phyloP scores from a whole-genome alignment of 2,113 vertebrate species.

The Brachyhypopomus gauderio region DNA sequence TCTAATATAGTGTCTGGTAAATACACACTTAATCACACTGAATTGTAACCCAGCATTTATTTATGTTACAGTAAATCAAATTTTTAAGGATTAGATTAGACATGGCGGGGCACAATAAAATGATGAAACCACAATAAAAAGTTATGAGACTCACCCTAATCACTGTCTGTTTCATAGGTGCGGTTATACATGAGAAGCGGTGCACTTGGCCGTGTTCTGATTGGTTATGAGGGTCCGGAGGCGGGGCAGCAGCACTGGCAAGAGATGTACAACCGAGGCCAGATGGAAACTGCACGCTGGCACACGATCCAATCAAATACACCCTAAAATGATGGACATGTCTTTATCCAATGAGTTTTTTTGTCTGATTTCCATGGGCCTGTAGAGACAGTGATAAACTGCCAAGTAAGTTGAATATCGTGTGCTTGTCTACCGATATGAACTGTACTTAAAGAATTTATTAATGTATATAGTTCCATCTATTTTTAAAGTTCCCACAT shows the following conservation, averaged over 20 bases:
- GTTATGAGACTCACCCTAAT: neutral
- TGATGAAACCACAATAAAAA: neutral
- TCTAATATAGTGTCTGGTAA: too few relatives aligned
- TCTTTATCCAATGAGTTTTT: neutral
- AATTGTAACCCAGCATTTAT: too few relatives aligned
- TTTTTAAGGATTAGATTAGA: too few relatives aligned
- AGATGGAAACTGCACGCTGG: conserved; percentile 77
- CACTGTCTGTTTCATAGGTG: conserved; percentile 63
- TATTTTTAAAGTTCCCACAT: conserved; percentile 26
- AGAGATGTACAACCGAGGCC: conserved; percentile 75
- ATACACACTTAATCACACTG: too few relatives aligned
- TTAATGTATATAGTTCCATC: conserved; percentile 8
- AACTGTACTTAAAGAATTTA: conserved; percentile 23
- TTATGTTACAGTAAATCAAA: too few relatives aligned
- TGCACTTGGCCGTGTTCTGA: conserved; percentile 70
- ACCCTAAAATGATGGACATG: conserved; percentile 1
- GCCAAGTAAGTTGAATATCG: neutral
- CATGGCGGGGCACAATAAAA: too few relatives aligned
- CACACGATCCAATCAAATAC: conserved; percentile 69
- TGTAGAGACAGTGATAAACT: neutral
- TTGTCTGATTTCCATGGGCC: neutral
- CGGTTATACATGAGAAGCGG: conserved; percentile 74
- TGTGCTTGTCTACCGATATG: neutral
- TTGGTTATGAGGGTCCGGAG: conserved; percentile 65
- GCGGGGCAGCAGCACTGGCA: conserved; percentile 76